Evolutionary conservation across 2,113 vertebrate species (phyloP), one percentile per base, ranked within the genome.

Genomic region (Acrocephalus arundinaceus): DNA sequence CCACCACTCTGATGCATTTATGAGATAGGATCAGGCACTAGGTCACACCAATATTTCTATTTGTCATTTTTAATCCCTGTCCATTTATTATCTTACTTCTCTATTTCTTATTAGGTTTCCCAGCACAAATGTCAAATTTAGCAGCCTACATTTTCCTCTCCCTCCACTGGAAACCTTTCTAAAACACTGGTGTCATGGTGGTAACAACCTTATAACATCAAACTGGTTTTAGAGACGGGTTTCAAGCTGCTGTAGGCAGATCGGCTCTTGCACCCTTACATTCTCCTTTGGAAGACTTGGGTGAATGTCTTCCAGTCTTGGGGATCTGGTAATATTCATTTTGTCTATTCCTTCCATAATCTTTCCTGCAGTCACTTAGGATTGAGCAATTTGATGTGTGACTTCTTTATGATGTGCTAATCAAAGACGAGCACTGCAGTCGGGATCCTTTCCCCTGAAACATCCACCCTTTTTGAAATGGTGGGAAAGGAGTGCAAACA

Each of bases 401-500:
- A 49, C 46, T 70, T 88, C 37, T 86, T 52, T 61, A 2, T 19
- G 59, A 48, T 37, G 31, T 11, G 1, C 35, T 30, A 45, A 89
- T 78, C 35, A 12, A 71, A 96, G 83, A 80, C 7, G 9, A 90
- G 68, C 59, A 54, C 28, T 70, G 51, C 72, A 86, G 83, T 66
- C 78, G 79, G 76, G 46, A 90, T 90, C 46, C 63, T 83, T 84
- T 90, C 63, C 68, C 85, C 75, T 39, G 39, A 86, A 84, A 77
- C 2, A 8, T 87, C 80, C 84, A 84, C 80, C 80, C 45, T 45
- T 90, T 92, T 71, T 75, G 80, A 95, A 83, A 87, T 75, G 68
- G 79, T 92, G 75, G 45, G 73, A 92, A 87, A 6, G 27, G 62
- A 83, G 73, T 78, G 75, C 93, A 95, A 93, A 94, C 82, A 76